A percentile compares a stretch with the other conserved stretches of the same genome.
These are phyloP conservation scores for Choloepus didactylus DNA, from an alignment of 2,797 vertebrate genomes.

Conservation along the genomic window DNA sequence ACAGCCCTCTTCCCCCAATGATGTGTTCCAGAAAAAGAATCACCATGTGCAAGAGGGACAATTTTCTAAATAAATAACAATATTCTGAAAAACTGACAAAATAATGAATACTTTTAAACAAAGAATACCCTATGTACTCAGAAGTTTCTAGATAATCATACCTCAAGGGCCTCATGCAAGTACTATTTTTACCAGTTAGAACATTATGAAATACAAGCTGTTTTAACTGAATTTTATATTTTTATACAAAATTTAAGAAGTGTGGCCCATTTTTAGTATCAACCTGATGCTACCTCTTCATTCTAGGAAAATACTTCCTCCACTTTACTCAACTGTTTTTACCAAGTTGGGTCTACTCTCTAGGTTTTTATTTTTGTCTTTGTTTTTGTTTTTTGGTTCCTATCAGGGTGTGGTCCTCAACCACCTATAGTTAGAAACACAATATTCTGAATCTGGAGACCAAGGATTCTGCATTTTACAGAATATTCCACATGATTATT, in stretches of 20 bases:
- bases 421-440: not conserved
- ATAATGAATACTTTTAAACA: slow-evolving; percentile 45
- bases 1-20: not conserved
- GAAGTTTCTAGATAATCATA: slow-evolving; percentile 59
- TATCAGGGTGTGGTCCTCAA: not conserved
- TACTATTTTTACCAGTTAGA: slow-evolving; percentile 65
- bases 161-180: slow-evolving; percentile 69
- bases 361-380: not conserved
- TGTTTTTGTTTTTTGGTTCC: not conserved
- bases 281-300: not conserved
- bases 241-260: slow-evolving; percentile 72
- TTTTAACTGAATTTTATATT: slow-evolving; percentile 67
- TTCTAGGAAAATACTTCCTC: not conserved
- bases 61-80: slow-evolving; percentile 53
- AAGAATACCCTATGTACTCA: slow-evolving; percentile 33
- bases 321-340: not conserved
- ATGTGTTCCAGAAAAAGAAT: slow-evolving; percentile 27
- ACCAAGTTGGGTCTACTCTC: not conserved
- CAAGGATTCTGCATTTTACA: not conserved
- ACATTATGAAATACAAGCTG: slow-evolving; percentile 53
- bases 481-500: not conserved
- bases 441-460: not conserved
- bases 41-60: not conserved
- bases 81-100: slow-evolving; percentile 60
- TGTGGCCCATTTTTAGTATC: slow-evolving; percentile 79